phyloP scores from a whole-genome alignment of 2,797 vertebrate genomes.

The Hylomyscus alleni region DNA sequence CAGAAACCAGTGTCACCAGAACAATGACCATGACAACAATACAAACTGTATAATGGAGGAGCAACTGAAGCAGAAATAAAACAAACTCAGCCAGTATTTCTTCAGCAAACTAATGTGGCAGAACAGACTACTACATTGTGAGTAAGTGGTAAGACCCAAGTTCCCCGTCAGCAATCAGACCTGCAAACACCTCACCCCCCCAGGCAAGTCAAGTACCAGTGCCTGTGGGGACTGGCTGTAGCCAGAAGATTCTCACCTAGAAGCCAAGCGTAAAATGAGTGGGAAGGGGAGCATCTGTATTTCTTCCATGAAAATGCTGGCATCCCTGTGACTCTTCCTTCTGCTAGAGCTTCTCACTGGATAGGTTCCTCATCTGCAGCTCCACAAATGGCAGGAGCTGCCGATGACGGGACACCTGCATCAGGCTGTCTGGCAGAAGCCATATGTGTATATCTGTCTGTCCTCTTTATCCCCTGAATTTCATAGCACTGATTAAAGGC shows the following conservation, averaged over 20 bases:
- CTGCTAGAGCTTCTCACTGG: not conserved
- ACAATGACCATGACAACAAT: not conserved
- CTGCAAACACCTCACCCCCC: not conserved
- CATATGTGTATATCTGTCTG: not conserved
- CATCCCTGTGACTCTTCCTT: not conserved
- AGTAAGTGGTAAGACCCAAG: not conserved
- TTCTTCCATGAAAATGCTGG: not conserved
- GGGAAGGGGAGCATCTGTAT: not conserved
- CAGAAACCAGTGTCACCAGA: not conserved
- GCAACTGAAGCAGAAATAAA: constrained; percentile 21
- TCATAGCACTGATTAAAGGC: not conserved
- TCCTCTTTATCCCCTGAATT: not conserved
- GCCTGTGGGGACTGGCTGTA: not conserved
- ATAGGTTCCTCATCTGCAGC: not conserved
- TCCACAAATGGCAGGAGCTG: not conserved
- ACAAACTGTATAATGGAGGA: not conserved
- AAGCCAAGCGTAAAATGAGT: not conserved
- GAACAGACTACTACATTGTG: not conserved
- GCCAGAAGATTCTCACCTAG: not conserved
- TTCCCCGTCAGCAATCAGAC: not conserved
- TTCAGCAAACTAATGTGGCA: constrained; percentile 7
- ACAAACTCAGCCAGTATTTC: not conserved
- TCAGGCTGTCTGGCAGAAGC: not conserved
- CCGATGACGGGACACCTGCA: too few species aligned
- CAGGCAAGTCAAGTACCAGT: not conserved